Base-by-base conservation (phyloP, 2,888 invertebrate genomes). In the Thera britannica region DNA sequence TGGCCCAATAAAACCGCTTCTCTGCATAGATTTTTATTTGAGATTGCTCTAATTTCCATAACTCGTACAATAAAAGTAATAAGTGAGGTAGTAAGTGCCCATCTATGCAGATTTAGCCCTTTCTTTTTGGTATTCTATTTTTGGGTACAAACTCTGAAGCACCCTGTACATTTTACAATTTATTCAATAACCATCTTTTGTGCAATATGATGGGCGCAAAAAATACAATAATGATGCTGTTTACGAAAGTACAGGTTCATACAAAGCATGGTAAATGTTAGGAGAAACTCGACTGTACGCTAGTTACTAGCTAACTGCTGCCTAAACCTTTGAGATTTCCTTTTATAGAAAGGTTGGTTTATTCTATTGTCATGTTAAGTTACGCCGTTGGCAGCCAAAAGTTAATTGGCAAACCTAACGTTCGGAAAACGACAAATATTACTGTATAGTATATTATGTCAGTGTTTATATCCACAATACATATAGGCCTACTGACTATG, bases 271-370 rank as follows among this genome's bases (percentile, higher is more conserved):
- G 46, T 60, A 61, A 58, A 59, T 58, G 52, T 46, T 44, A 58
- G 35, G 65, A 57, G 67, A 68, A 62, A 65, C 67, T 62, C 61
- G 35, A 49, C 41, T 64, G 62, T 51, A 34, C 56, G 68, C 67
- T 62, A 62, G 54, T 61, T 62, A 58, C 23, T 62, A 60, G 56
- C 64, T 62, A 60, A 57, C 58, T 65, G 56, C 62, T 65, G 46
- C 23, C 38, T 60, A 66, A 61, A 71, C 63, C 68, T 71, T 63
- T 72, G 67, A 67, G 68, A 65, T 73, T 68, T 71, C 71, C 78
- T 72, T 75, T 65, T 68, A 55, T 46, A 64, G 55, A 65, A 70
- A 71, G 61, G 44, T 66, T 62, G 38, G 70, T 72, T 46, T 79
- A 72, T 77, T 79, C 75, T 73, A 72, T 65, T 55, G 70, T 44